Evolutionary conservation across 2,113 vertebrate species (phyloP).

Genomic region (Cariama cristata): DNA sequence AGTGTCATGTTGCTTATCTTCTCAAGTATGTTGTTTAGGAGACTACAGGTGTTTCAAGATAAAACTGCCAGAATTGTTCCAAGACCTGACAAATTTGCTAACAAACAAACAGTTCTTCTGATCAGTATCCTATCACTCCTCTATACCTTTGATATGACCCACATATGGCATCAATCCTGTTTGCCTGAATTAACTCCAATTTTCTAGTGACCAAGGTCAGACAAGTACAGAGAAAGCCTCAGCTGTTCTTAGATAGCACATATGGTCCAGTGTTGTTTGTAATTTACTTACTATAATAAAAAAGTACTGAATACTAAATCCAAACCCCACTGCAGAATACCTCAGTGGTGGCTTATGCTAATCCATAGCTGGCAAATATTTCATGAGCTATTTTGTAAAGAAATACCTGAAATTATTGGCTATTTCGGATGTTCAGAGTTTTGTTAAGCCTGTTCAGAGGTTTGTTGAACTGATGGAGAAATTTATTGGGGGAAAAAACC

Average conservation of each 20-base stretch:
- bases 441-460: background rate
- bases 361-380: background rate
- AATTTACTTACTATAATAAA: conserved; percentile 67
- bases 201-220: conserved; percentile 71
- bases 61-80: conserved; percentile 49
- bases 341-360: background rate
- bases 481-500: background rate
- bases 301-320: conserved; percentile 31
- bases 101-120: conserved; percentile 30
- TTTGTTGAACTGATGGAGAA: background rate
- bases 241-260: conserved; percentile 69
- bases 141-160: conserved; percentile 44
- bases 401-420: background rate
- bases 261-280: conserved; percentile 62
- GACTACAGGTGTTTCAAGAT: conserved; percentile 43
- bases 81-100: conserved; percentile 67
- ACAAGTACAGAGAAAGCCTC: conserved; percentile 61
- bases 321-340: background rate
- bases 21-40: conserved; percentile 41
- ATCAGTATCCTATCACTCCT: conserved; percentile 21
- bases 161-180: conserved; percentile 66
- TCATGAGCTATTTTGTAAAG: background rate
- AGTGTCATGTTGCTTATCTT: background rate
- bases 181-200: conserved; percentile 72
- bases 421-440: background rate